A percentile compares a stretch with the other conserved stretches of the same genome.
Evolutionary conservation across 2,797 vertebrate species (phyloP).

Genomic region (Salarias fasciatus): DNA sequence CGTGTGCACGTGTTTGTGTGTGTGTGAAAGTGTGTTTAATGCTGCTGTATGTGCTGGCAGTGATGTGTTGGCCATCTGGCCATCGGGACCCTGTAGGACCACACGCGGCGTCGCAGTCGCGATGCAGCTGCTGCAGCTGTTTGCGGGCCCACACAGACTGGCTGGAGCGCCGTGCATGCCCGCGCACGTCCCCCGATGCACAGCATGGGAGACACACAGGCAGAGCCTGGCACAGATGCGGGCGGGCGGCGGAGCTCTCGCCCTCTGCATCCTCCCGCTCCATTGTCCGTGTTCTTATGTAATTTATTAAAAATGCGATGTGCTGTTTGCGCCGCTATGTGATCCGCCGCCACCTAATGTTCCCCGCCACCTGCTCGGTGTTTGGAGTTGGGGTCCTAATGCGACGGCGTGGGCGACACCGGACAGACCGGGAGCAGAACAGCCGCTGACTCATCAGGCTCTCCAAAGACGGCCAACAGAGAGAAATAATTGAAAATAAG

Average conservation of each 20-base stretch:
- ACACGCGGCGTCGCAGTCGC: conserved; percentile 60
- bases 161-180: conserved; percentile 22
- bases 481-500: conserved; percentile 57
- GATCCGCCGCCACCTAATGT: conserved; percentile 64
- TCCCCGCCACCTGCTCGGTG: conserved; percentile 65
- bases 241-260: conserved; percentile 15
- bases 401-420: conserved; percentile 55
- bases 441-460: conserved; percentile 68
- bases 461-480: conserved; percentile 25
- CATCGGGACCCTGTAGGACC: conserved; percentile 74
- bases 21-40: conserved; percentile 58
- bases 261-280: conserved; percentile 30
- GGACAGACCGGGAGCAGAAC: conserved; percentile 61
- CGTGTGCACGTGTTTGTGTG: conserved; percentile 39
- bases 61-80: conserved; percentile 78
- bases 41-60: conserved; percentile 67
- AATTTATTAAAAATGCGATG: conserved; percentile 56
- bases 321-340: conserved; percentile 50
- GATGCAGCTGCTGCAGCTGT: conserved; percentile 73
- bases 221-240: background rate
- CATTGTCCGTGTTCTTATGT: conserved; percentile 58
- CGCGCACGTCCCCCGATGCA: too few species aligned
- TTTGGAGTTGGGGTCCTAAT: conserved; percentile 60
- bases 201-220: background rate
- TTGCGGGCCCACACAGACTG: conserved; percentile 68